Base-by-base conservation (phyloP, 2,797 vertebrate species). In the Chaetophractus vellerosus region DNA sequence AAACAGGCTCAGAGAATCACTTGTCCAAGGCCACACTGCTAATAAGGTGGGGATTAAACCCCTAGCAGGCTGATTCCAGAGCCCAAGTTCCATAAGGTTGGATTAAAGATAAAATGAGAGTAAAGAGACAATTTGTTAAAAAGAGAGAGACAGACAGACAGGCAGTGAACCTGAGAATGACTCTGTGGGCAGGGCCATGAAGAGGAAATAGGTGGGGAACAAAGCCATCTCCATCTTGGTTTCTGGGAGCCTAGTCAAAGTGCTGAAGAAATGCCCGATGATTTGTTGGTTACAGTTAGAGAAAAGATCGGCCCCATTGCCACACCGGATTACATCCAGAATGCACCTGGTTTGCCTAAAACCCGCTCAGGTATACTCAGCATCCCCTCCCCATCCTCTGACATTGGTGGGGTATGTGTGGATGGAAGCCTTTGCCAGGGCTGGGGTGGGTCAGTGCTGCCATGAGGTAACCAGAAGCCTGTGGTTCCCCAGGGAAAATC, bases 251-350 rank as follows among this genome's bases (percentile, higher is more conserved):
- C 84, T 94, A 89, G 72, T 45, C 89, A 83, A 96, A 31, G 85
- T 81, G 71, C 48, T 97, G 15, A 36, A 75, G 81, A 91, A 94
- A 93, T 59, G 21, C 28, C 61, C 92, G n/a, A 83, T 94, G 59
- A 78, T 94, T 92, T 96, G 71, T 97, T 96, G 85, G 36, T 97
- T 97, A 11, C 98, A 99, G 99, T 99, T 96, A 98, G 99, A 97
- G 99, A 99, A 98, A 99, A 99, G 98, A 99, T 99, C 0, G 99
- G 99, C 6, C 99, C 99, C 48, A 99, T 99, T 69, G 99, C 99
- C n/a, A 99, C 99, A 0, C 99, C 99, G 1, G 99, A 99, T 98
- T 99, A 98, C 97, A 99, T 99, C 97, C 99, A 99, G 98, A 99
- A 99, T 0, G 99, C 99, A 23, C 99, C 99, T 0, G 98, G 98